Base-by-base conservation (phyloP, 2,113 vertebrate species). In the Caranx ignobilis region DNA sequence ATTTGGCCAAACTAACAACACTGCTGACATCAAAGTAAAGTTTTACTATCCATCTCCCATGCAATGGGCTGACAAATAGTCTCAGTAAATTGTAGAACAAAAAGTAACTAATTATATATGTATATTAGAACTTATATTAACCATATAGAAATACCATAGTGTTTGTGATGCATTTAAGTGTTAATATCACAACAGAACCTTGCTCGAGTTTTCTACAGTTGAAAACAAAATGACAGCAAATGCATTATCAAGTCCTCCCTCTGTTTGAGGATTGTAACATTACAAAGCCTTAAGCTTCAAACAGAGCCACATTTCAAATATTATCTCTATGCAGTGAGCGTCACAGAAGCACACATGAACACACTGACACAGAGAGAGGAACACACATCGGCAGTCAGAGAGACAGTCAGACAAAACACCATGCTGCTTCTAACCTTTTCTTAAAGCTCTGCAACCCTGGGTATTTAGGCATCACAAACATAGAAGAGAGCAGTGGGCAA, bases 381-480 rank as follows among this genome's bases (percentile, higher is more conserved):
- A 67, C 45, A 64, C 37, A 55, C 43, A 59, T 1, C 19, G 45
- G 45, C 39, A 70, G n/a, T n/a, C n/a, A n/a, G 56, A 71, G 57
- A 80, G 26, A 72, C 55, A 75, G 34, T 69, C n/a, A 59, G 43
- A 50, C 61, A 64, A 75, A 81, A 76, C 31, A 47, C 34, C 55
- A 64, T 31, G 54, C 69, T 75, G 72, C 50, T 66, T 80, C 63
- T 87, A 83, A 87, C 85, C 89, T 91, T 91, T 88, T 73, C 75
- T 72, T 69, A 68, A 75, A 77, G 64, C 84, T 75, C 68, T 47
- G 19, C 63, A 77, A 74, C 67, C 52, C 34, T 45, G 64, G 71
- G 64, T 83, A 89, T 92, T 91, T 82, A 89, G 78, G 88, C 85
- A 81, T 85, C 83, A 78, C 63, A 88, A 79, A 80, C 82, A 85